phyloP scores from a whole-genome alignment of 2,113 vertebrate species.

The Erythrolamprus reginae region DNA sequence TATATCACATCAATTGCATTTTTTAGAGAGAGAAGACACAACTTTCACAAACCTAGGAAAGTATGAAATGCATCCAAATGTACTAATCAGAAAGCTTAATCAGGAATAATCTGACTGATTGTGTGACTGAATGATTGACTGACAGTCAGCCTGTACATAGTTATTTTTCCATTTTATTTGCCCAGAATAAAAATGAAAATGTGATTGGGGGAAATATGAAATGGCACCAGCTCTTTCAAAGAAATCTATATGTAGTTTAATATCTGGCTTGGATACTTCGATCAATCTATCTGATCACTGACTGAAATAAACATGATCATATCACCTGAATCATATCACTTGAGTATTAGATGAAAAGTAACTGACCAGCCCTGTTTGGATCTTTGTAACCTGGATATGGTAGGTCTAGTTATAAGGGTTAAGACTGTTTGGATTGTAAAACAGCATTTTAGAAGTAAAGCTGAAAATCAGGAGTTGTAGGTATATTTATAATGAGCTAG shows the following conservation, averaged over 20 bases:
- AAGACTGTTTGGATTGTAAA: neutral
- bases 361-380: neutral
- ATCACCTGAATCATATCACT: neutral
- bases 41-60: neutral
- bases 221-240: neutral
- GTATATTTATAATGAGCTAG: neutral
- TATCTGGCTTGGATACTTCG: neutral
- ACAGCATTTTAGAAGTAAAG: neutral
- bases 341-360: neutral
- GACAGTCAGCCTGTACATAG: neutral
- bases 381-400: neutral
- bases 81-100: neutral
- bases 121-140: neutral
- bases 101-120: neutral
- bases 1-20: neutral
- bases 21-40: neutral
- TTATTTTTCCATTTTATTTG: neutral
- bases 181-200: neutral
- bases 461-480: neutral
- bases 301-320: neutral
- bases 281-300: neutral
- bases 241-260: neutral
- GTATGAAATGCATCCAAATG: neutral
- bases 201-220: neutral
- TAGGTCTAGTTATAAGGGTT: neutral